These are phyloP conservation scores for Poeciliopsis prolifica DNA, from an alignment of 2,113 vertebrate genomes.

Conservation along the genomic window DNA sequence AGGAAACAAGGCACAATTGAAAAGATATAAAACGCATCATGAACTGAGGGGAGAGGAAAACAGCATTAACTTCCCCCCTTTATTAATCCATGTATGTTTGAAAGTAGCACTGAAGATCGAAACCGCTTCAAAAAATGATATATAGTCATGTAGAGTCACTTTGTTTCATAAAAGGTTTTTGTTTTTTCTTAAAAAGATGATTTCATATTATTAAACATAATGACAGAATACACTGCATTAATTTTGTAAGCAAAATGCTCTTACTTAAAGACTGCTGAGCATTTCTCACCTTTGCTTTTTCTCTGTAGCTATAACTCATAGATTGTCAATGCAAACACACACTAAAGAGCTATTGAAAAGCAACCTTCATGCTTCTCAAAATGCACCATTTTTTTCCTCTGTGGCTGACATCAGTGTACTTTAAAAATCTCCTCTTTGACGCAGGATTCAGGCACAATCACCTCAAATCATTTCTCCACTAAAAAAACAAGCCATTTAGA, in stretches of 20 bases:
- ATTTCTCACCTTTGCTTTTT: conserved; percentile 14
- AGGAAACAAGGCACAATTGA: conserved; percentile 78
- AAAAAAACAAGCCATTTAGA: conserved; percentile 11
- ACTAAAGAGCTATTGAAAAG: conserved; percentile 43
- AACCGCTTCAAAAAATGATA: conserved; percentile 24
- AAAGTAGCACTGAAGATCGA: conserved; percentile 42
- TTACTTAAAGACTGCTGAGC: conserved; percentile 35
- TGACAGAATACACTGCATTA: conserved; percentile 38
- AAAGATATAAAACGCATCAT: conserved; percentile 58
- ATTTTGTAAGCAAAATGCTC: conserved; percentile 46
- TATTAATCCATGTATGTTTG: conserved; percentile 23
- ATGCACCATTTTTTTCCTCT: conserved; percentile 9
- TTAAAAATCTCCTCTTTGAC: conserved; percentile 34
- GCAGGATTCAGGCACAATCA: conserved; percentile 27
- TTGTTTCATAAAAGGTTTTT: background rate
- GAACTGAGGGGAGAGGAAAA: conserved; percentile 33
- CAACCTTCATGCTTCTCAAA: conserved; percentile 27
- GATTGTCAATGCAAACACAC: conserved; percentile 80
- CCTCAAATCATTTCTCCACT: background rate
- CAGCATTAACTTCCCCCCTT: conserved; percentile 16
- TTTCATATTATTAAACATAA: conserved; percentile 47
- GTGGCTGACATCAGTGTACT: conserved; percentile 53
- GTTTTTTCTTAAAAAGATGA: conserved; percentile 15
- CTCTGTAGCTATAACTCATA: conserved; percentile 42
- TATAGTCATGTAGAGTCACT: background rate